Percentiles rank a stretch among this genome's conserved stretches.
Conservation (phyloP, 2,888 invertebrate genomes). For the Mimachlamys varia region DNA sequence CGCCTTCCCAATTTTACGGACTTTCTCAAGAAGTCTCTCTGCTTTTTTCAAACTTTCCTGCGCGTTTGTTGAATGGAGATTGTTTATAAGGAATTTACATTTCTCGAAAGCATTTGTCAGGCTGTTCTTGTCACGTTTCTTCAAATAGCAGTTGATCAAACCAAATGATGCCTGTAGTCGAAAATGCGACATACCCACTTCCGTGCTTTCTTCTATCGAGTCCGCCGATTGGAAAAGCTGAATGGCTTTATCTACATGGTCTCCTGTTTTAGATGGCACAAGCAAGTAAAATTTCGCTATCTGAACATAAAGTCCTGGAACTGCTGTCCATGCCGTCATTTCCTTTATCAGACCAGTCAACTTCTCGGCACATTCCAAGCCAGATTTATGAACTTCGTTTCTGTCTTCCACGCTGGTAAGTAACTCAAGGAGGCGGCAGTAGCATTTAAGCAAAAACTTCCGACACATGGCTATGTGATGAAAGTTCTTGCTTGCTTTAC, state of each 20-base stretch:
- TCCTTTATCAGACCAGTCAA: neutral
- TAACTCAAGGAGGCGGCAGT: neutral
- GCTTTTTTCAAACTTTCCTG: neutral
- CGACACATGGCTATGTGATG: conserved; percentile 14
- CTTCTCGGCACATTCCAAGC: neutral
- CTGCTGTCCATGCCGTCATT: neutral
- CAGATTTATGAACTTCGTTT: neutral
- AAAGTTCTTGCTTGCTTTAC: conserved; percentile 10
- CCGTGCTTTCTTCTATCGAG: neutral
- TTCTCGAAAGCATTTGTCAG: neutral
- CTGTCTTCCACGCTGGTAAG: neutral
- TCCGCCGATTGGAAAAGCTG: neutral
- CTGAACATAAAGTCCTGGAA: neutral
- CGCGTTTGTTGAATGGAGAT: neutral
- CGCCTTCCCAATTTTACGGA: neutral
- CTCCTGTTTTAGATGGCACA: neutral
- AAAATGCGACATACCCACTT: neutral
- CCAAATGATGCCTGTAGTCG: neutral
- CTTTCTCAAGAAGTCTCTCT: neutral
- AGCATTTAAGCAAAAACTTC: neutral
- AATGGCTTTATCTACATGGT: neutral
- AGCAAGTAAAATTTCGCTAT: neutral
- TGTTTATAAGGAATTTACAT: neutral
- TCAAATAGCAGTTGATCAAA: neutral
- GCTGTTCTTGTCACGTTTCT: neutral